Conservation (phyloP, 1,140 invertebrate species). For the Cardiocondyla obscurior region DNA sequence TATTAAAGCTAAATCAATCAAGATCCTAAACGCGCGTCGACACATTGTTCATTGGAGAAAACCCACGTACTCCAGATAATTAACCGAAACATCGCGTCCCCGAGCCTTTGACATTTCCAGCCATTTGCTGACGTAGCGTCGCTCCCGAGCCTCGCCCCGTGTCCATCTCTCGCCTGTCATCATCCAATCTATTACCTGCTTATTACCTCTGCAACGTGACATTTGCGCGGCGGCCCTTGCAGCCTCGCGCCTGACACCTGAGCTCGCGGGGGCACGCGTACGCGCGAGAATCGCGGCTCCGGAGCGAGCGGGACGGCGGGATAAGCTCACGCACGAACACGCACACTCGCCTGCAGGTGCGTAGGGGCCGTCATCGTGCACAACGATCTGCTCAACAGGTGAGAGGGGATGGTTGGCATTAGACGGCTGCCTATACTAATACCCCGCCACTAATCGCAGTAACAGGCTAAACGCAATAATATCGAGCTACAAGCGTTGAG, state of each 20-base stretch:
- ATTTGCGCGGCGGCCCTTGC: constrained; percentile 63
- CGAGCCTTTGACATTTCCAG: constrained; percentile 33
- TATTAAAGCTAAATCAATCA: background rate
- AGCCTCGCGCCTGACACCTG: constrained; percentile 59
- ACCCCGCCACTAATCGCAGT: constrained; percentile 72
- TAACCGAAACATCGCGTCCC: background rate
- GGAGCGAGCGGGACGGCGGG: constrained; percentile 19
- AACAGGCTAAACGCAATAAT: constrained; percentile 74
- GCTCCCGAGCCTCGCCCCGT: constrained; percentile 57
- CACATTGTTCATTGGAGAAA: background rate
- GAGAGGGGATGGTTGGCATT: constrained; percentile 75
- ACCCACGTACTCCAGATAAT: constrained; percentile 9
- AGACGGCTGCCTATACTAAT: constrained; percentile 77
- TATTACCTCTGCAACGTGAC: constrained; percentile 75
- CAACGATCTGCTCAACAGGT: constrained; percentile 79
- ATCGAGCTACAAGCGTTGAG: constrained; percentile 65
- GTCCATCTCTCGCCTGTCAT: constrained; percentile 74
- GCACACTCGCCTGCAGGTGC: constrained; percentile 66
- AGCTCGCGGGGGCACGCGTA: constrained; percentile 47
- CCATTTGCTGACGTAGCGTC: background rate
- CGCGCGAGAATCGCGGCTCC: constrained; percentile 38
- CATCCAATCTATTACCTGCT: constrained; percentile 75
- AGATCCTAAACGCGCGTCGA: background rate
- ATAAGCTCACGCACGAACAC: constrained; percentile 9
- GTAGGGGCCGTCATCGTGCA: constrained; percentile 59